Evolutionary conservation across 2,888 invertebrate genomes (phyloP), one percentile per base, ranked within the genome.

Genomic region (Doris montereyensis): DNA sequence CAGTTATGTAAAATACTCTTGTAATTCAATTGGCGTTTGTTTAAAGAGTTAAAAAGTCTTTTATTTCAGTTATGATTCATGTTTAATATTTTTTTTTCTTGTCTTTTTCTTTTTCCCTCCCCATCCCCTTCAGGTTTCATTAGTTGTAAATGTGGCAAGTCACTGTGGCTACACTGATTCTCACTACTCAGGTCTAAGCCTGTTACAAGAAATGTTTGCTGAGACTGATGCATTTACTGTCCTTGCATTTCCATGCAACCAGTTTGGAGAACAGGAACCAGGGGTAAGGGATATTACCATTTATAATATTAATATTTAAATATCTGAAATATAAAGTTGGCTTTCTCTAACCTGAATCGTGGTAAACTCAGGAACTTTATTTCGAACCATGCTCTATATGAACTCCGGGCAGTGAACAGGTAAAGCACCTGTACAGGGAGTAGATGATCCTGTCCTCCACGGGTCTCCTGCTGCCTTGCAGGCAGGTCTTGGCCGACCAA

Each of bases 231-330:
- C 83, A 70, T 93, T 93, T 85, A 89, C 88, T 60, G 90, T 93
- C 1, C 84, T 93, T 21, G 93, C 92, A 0, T 93, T 93, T 85
- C 93, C 93, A 1, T 93, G 93, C 85, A 93, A 93, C 84, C 93
- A 93, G 86, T 93, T 93, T 89, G 93, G 93, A 2, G 87, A 86
- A 24, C 93, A 93, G 85, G 93, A 93, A 86, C 93, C 93, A 17
- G 89, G 89, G 83, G 91, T 91, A 84, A 80, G 81, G 76, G 5
- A 57, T 68, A 28, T 3, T 32, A 28, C 30, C 28, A 52, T 30
- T 60, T 21, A 26, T 13, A 13, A 5, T 62, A 21, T 62, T 62
- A 8, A 62, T 62, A n/a, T 21, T 62, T 62, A 13, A 21, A 13
- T 62, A 5, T n/a, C 21, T 21, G 8, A 10, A 41, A 17, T 41